Evolutionary conservation across 2,888 invertebrate genomes (phyloP), one percentile per base, ranked within the genome.

Genomic region (Euphydryas editha): DNA sequence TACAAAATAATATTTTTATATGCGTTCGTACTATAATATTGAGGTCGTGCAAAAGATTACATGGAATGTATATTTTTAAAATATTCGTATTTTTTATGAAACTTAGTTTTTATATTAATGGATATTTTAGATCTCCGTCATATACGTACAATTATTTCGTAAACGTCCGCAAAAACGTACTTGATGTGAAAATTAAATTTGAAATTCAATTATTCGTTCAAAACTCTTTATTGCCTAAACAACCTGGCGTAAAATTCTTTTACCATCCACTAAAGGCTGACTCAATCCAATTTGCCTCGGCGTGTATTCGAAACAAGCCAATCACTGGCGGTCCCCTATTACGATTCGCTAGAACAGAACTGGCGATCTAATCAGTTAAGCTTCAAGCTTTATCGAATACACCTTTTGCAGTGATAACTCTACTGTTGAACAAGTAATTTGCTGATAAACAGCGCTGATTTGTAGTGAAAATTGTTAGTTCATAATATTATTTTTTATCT

Each of bases 221-320:
- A 54, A 54, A 47, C 44, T 51, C 51, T 65, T 68, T 59, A 47
- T 64, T 70, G 63, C 59, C 62, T 68, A 65, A 67, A 61, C 54
- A 51, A 60, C 62, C 64, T 51, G 54, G 62, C 60, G 63, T 64
- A 71, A 69, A 71, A 70, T 71, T 72, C 69, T 75, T 76, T 78
- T 75, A 81, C 81, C 79, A 81, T 66, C 65, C 71, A 67, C 81
- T 83, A 81, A 79, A 82, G 81, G 83, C 84, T 86, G 86, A 82
- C 83, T 80, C 81, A 81, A 88, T 88, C 87, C 89, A 90, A 90
- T 90, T 90, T 89, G 86, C 85, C 83, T 81, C 81, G 78, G 82
- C 79, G 85, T 81, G 81, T 78, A 82, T 81, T 84, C 82, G 86
- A 85, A 85, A 87, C 86, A 86, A 85, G 84, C 84, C 90, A 89